Base-by-base conservation (phyloP, 2,888 invertebrate genomes). In the Drosophila neutralis region DNA sequence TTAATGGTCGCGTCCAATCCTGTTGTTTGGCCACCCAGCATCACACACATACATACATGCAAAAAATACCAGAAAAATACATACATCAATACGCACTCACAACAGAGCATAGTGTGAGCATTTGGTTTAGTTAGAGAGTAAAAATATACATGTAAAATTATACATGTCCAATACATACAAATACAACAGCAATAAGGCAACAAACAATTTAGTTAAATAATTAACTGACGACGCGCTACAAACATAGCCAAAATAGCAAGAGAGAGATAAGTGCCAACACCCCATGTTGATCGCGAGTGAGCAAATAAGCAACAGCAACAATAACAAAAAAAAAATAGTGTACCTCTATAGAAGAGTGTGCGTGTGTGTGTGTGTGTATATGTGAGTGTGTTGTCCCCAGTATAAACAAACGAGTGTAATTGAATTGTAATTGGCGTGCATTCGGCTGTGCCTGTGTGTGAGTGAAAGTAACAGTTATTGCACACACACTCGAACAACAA, bases 231-330 rank as follows among this genome's bases (percentile, higher is more conserved):
- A 76, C 72, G 78, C 63, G 65, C 66, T 73, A 69, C 70, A 69
- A 73, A 65, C 64, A 72, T 42, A 70, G 54, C 61, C 63, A 31
- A 74, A 67, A 70, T 64, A 31, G 51, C 40, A 69, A 73, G 73
- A 71, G 59, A 69, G 60, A 77, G 82, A 74, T 64, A 74, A 82
- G 89, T 87, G 87, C 87, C 87, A 87, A 87, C 87, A 87, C 87
- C 87, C 87, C 80, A 78, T 76, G 72, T 69, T 67, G 70, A 77
- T 73, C 78, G 77, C 74, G 72, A 88, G 71, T 76, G 67, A 78
- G 73, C 76, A 86, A 76, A 80, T 68, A 72, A 89, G 69, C 80
- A 84, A 76, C 69, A 67, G 58, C 48, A 76, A 61, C 61, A 69
- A 66, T 57, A 66, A 62, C 49, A 54, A 60, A 36, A 45, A 38